Conservation (phyloP, 2,113 vertebrate species). For the Aspiorhynchus laticeps region DNA sequence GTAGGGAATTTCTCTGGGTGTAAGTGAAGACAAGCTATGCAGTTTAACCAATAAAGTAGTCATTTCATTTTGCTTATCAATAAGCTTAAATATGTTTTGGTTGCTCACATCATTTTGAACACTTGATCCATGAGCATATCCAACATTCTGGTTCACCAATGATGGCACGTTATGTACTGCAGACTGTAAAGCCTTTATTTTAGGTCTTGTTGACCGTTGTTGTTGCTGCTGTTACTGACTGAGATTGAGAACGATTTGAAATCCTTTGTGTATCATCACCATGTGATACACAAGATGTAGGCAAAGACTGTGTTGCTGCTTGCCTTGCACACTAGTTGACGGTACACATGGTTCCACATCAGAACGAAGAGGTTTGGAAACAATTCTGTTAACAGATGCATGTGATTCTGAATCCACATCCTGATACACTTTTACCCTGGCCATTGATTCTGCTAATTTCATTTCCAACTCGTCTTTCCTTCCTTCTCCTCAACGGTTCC, state of each 20-base stretch:
- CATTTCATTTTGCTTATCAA: not conserved
- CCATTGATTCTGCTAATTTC: not conserved
- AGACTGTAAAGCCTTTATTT: not conserved
- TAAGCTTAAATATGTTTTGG: not conserved
- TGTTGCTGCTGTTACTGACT: too few species aligned
- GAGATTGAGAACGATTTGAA: not conserved
- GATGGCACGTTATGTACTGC: not conserved
- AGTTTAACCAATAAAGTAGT: not conserved
- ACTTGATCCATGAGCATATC: not conserved
- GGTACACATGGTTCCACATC: not conserved
- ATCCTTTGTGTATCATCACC: not conserved
- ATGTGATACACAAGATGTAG: not conserved
- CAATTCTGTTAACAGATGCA: not conserved
- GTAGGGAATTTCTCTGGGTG: not conserved
- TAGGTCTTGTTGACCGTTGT: not conserved
- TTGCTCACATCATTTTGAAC: not conserved
- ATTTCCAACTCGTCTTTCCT: not conserved
- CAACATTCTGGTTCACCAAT: not conserved
- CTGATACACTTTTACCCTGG: not conserved
- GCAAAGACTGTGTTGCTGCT: not conserved
- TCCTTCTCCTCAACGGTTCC: not conserved
- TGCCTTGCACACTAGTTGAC: not conserved
- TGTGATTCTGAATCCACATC: not conserved
- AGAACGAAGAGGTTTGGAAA: too few species aligned
- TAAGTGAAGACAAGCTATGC: not conserved